Evolutionary conservation across 2,113 vertebrate genomes (phyloP).

Genomic region (Morone chrysops): DNA sequence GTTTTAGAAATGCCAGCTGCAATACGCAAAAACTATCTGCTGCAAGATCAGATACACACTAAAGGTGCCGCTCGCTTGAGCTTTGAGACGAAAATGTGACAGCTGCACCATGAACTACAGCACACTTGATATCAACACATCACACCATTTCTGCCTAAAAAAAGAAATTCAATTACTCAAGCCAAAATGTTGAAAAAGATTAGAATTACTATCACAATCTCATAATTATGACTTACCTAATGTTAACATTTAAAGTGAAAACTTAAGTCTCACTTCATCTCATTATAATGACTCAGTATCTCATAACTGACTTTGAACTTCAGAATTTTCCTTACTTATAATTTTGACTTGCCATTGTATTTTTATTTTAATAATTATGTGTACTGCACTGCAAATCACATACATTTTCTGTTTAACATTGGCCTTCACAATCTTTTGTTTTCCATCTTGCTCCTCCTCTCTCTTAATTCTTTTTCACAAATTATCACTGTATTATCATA

Average conservation of each 20-base stretch:
- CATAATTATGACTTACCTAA: too few species aligned
- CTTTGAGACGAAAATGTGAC: neutral
- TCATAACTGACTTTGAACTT: neutral
- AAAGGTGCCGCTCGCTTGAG: neutral
- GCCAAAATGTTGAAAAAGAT: too few species aligned
- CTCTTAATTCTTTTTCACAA: too few species aligned
- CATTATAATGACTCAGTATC: neutral
- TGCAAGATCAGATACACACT: conserved; percentile 28
- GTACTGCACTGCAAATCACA: too few species aligned
- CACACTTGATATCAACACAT: neutral
- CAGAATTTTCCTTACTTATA: too few species aligned
- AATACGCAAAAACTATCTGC: conserved; percentile 1
- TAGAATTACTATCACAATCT: too few species aligned
- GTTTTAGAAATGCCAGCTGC: conserved; percentile 33
- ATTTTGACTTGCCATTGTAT: neutral
- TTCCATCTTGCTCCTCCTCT: too few species aligned
- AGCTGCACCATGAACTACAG: neutral
- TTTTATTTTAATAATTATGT: neutral
- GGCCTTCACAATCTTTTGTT: neutral
- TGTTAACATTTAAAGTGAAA: too few species aligned
- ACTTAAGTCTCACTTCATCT: neutral
- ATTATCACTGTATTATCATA: neutral
- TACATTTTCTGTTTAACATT: neutral
- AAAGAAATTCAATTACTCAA: too few species aligned
- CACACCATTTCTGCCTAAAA: neutral